phyloP scores from a whole-genome alignment of 2,888 invertebrate species.

The Nomada fabriciana region DNA sequence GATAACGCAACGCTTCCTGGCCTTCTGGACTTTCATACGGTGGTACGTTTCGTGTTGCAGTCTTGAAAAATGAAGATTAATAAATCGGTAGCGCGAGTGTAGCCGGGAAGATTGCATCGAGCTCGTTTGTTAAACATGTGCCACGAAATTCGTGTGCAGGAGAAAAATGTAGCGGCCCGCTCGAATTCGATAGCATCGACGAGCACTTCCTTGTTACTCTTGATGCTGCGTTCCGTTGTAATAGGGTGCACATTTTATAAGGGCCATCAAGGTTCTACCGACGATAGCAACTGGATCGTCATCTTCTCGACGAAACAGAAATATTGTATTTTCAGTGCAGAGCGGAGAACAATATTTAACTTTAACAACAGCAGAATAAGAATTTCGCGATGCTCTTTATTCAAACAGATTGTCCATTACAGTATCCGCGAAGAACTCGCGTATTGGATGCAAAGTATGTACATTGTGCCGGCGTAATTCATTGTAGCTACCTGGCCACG shows the following conservation, averaged over 20 bases:
- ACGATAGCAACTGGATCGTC: background rate
- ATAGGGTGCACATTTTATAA: background rate
- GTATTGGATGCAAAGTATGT: background rate
- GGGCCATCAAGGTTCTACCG: background rate
- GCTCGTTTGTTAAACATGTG: constrained; percentile 13
- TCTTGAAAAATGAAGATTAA: constrained; percentile 60
- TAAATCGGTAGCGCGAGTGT: constrained; percentile 46
- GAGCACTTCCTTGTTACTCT: background rate
- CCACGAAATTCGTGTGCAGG: constrained; percentile 10
- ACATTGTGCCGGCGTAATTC: constrained; percentile 9
- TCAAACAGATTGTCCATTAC: no score
- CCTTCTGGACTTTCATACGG: constrained; percentile 43
- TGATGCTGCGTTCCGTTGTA: background rate
- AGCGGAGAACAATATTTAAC: no score
- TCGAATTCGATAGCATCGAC: constrained; percentile 12
- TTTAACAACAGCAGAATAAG: no score
- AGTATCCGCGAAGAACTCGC: no score
- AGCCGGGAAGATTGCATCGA: constrained; percentile 34
- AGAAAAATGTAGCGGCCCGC: background rate
- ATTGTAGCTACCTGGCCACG: constrained; percentile 45
- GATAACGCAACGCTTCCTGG: constrained; percentile 50
- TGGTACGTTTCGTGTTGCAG: constrained; percentile 20
- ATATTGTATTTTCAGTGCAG: no score
- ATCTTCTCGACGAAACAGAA: no score
- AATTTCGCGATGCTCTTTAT: no score